A percentile compares a stretch with the other conserved stretches of the same genome.
Conservation (phyloP, 2,113 vertebrate species). For the Trogon surrucura region DNA sequence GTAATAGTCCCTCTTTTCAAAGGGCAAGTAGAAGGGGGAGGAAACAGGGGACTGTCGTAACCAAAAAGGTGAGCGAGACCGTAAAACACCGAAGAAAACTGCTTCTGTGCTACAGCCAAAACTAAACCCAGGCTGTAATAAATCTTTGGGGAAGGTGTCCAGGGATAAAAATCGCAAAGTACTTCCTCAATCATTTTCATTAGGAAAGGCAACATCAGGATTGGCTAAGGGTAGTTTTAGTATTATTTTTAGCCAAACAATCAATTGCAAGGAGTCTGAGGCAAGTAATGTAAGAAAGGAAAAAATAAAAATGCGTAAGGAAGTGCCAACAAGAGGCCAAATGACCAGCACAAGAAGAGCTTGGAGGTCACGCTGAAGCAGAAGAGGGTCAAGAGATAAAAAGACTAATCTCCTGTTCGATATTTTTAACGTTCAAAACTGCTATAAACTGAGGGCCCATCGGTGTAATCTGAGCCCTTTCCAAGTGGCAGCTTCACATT, state of each 20-base stretch:
- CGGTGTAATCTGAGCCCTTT: not conserved
- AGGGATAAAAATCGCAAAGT: not conserved
- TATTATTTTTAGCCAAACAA: not conserved
- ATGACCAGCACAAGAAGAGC: not conserved
- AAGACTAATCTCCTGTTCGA: not conserved
- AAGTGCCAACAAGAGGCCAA: not conserved
- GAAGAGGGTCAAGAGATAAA: not conserved
- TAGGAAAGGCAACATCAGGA: not conserved
- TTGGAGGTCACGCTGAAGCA: not conserved
- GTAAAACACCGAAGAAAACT: not conserved
- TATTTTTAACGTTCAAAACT: not conserved
- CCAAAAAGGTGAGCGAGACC: not conserved
- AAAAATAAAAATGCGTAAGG: not conserved
- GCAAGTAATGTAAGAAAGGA: not conserved
- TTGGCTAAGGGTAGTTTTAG: not conserved
- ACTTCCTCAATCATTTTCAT: not conserved
- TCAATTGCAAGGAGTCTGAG: not conserved
- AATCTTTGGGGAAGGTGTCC: not conserved
- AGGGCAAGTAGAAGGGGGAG: not conserved
- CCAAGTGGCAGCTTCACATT: not conserved
- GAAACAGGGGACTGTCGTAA: not conserved
- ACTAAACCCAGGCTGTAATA: not conserved
- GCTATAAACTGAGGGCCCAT: not conserved
- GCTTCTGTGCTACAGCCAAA: not conserved
- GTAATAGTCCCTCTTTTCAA: not conserved